Conservation (phyloP, 2,888 invertebrate species). For the Hermaeophaga mercurialis region DNA sequence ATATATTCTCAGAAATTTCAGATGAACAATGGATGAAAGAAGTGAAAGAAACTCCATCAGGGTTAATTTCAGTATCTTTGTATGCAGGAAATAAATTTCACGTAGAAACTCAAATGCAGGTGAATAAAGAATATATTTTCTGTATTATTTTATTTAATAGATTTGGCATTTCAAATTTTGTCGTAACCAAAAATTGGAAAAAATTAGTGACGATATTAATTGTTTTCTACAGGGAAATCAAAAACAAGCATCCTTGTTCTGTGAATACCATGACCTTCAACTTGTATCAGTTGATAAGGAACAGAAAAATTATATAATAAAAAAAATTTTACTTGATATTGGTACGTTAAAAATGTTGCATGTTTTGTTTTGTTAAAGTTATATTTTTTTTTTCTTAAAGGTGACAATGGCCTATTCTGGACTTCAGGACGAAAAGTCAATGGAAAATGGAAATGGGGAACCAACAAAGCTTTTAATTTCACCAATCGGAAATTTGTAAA, state of each 20-base stretch:
- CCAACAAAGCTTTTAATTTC: constrained; percentile 2
- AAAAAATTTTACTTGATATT: constrained; percentile 6
- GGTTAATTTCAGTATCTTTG: constrained; percentile 1
- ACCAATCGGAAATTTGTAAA: constrained; percentile 2
- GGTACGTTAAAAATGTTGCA: constrained; percentile 25
- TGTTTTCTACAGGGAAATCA: constrained; percentile 20
- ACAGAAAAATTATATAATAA: constrained; percentile 12
- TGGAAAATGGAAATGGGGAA: constrained; percentile 12
- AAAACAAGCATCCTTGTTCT: constrained; percentile 17
- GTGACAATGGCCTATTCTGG: constrained; percentile 13
- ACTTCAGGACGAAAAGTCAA: constrained; percentile 8
- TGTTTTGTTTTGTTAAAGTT: too few species aligned
- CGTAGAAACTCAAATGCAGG: constrained; percentile 2
- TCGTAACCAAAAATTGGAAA: too few species aligned
- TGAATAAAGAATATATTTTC: too few species aligned
- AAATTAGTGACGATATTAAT: too few species aligned
- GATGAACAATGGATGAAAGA: not conserved
- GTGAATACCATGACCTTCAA: constrained; percentile 14
- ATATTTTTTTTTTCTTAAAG: not conserved
- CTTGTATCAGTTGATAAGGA: constrained; percentile 11
- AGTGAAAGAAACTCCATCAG: constrained; percentile 2
- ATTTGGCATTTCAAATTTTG: too few species aligned
- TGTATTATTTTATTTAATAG: not conserved
- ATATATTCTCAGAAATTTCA: not conserved
- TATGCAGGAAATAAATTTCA: constrained; percentile 15